phyloP scores from a whole-genome alignment of 2,113 vertebrate species.

The cattle (Bos taurus) region DNA sequence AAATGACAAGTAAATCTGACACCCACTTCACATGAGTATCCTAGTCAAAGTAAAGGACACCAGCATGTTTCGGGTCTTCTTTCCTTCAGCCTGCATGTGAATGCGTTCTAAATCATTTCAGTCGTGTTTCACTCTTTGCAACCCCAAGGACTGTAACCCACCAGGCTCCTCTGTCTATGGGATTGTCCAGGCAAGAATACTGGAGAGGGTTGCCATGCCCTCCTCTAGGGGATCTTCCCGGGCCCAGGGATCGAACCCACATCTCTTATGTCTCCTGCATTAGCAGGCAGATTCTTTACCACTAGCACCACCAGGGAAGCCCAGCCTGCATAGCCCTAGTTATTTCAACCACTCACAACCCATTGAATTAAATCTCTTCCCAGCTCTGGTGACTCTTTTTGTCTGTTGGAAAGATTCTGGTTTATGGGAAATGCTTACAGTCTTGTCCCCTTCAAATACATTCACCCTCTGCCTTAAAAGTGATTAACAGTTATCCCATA shows the following conservation, averaged over 20 bases:
- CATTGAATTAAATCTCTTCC: neutral
- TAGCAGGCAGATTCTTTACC: neutral
- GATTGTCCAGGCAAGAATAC: neutral
- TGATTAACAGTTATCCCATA: neutral
- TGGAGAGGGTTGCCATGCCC: neutral
- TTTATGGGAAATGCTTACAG: neutral
- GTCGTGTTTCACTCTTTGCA: fast-evolving
- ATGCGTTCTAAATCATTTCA: neutral
- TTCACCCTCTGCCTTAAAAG: neutral
- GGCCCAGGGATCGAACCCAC: neutral
- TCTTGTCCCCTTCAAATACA: neutral
- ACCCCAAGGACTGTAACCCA: neutral
- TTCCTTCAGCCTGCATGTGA: neutral
- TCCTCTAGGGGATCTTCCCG: neutral
- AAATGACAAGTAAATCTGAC: neutral
- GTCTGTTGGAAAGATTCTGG: neutral
- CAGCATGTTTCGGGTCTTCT: neutral
- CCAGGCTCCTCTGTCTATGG: neutral
- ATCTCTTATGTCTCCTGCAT: neutral
- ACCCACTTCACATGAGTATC: fast-evolving
- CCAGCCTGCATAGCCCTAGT: neutral
- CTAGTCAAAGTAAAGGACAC: neutral
- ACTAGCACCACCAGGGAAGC: neutral
- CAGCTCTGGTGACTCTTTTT: neutral
- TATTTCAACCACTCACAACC: neutral